phyloP scores from a whole-genome alignment of 2,888 invertebrate genomes.

The Julus scandinavius region DNA sequence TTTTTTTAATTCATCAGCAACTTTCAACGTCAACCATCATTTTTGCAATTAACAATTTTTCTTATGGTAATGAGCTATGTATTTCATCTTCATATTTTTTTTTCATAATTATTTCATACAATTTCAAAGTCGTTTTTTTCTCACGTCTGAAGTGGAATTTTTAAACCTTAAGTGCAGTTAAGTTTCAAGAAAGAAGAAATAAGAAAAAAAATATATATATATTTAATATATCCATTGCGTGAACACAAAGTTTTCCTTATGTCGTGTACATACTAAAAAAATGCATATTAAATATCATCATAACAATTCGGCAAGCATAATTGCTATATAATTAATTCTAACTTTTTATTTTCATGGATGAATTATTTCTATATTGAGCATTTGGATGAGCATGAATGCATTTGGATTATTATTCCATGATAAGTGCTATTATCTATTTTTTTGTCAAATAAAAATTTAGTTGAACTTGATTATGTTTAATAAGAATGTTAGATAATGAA shows the following conservation, averaged over 20 bases:
- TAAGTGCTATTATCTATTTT: background rate
- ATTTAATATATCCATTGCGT: background rate
- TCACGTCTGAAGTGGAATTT: background rate
- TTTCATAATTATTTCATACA: background rate
- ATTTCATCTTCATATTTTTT: background rate
- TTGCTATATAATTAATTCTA: background rate
- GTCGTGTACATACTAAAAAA: background rate
- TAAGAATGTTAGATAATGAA: background rate
- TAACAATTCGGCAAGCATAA: background rate
- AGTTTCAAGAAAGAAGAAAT: no score
- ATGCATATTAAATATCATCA: background rate
- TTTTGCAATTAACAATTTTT: background rate
- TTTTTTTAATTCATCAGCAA: background rate
- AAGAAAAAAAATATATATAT: no score
- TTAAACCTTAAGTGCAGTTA: background rate
- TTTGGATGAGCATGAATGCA: background rate
- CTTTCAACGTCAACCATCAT: background rate
- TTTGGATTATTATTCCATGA: background rate
- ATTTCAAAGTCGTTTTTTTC: background rate
- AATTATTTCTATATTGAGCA: background rate
- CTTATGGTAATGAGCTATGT: background rate
- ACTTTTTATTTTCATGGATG: background rate
- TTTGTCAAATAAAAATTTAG: background rate
- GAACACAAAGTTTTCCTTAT: background rate
- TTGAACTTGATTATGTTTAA: slow-evolving; percentile 11